Conservation (phyloP, 2,888 invertebrate genomes). For the Acrobeloides nanus region DNA sequence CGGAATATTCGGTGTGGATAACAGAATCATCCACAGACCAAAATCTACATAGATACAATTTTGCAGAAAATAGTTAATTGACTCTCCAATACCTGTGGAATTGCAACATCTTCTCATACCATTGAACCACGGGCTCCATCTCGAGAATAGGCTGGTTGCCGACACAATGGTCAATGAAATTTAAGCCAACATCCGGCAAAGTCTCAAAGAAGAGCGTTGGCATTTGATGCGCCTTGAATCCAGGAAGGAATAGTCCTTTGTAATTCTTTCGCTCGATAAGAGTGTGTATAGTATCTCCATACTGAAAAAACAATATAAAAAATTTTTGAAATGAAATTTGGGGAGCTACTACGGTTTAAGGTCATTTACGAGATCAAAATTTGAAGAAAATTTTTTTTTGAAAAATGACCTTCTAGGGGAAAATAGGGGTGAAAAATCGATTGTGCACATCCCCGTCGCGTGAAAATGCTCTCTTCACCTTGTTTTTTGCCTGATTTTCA, state of each 20-base stretch:
- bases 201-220: slow-evolving; percentile 31
- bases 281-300: slow-evolving; percentile 92
- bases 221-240: slow-evolving; percentile 60
- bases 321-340: background rate
- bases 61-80: background rate
- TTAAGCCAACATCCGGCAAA: slow-evolving; percentile 61
- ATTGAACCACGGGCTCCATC: slow-evolving; percentile 81
- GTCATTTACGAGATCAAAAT: too few species aligned
- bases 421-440: too few species aligned
- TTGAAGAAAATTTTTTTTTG: too few species aligned
- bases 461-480: too few species aligned
- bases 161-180: slow-evolving; percentile 91
- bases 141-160: slow-evolving; percentile 87
- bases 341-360: background rate
- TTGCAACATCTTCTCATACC: slow-evolving; percentile 69
- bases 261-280: slow-evolving; percentile 79
- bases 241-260: slow-evolving; percentile 77
- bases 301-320: slow-evolving; percentile 62
- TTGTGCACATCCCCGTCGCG: too few species aligned
- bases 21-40: slow-evolving; percentile 97
- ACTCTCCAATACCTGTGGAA: slow-evolving; percentile 41
- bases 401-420: too few species aligned
- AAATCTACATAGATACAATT: slow-evolving; percentile 24
- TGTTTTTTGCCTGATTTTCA: too few species aligned
- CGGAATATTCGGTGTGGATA: slow-evolving; percentile 89